These are phyloP conservation scores for Indicator indicator DNA, from an alignment of 2,113 vertebrate species.

Conservation along the genomic window DNA sequence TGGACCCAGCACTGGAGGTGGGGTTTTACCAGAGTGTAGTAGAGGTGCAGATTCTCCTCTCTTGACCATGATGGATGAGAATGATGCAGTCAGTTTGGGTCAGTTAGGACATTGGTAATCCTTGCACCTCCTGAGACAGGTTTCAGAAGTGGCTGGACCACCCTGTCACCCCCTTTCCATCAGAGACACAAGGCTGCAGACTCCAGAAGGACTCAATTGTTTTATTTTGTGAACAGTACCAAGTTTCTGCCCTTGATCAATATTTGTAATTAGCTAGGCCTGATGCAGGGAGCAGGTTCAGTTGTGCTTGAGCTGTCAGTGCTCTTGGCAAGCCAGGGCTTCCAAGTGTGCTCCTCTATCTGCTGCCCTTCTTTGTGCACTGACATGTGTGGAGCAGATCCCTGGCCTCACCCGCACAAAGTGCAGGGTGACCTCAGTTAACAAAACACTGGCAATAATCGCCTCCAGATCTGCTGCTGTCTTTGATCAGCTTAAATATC, in stretches of 20 bases:
- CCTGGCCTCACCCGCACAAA: conserved; percentile 29
- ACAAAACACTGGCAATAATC: conserved; percentile 73
- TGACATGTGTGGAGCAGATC: conserved; percentile 62
- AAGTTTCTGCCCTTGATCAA: neutral
- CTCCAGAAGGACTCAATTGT: neutral
- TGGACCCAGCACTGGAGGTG: too few relatives aligned
- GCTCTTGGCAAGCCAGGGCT: neutral
- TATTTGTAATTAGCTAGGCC: neutral
- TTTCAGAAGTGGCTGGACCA: neutral
- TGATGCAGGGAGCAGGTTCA: neutral
- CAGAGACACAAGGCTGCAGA: neutral
- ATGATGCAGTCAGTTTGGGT: neutral
- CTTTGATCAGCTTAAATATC: conserved; percentile 72
- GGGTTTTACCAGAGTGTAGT: too few relatives aligned
- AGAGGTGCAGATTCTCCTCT: too few relatives aligned
- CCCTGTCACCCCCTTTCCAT: neutral
- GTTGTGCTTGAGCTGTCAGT: neutral
- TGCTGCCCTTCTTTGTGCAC: neutral
- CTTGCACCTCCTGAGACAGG: neutral
- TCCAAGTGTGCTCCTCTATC: neutral
- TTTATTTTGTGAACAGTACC: neutral
- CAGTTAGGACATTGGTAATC: neutral
- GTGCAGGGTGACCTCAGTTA: conserved; percentile 67
- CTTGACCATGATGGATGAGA: neutral
- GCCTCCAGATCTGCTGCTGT: conserved; percentile 70